Percentiles rank a stretch among this genome's conserved stretches.
Evolutionary conservation across 2,797 vertebrate species (phyloP).

Genomic region (Alca torda): DNA sequence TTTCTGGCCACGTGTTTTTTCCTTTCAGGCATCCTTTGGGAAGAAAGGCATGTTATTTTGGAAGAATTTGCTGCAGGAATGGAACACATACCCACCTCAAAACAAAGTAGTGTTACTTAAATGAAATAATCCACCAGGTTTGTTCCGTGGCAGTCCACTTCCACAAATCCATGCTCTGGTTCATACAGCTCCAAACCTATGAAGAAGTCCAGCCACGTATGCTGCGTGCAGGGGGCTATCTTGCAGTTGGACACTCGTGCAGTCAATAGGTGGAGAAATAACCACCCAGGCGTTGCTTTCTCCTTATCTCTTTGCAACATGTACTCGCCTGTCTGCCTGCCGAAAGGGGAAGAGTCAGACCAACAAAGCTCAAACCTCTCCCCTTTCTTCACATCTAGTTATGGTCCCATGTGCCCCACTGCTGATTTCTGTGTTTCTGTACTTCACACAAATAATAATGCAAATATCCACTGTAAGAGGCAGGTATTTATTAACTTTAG

Average conservation of each 20-base stretch:
- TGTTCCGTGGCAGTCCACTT: neutral
- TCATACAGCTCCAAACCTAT: neutral
- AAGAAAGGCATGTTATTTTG: neutral
- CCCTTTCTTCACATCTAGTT: neutral
- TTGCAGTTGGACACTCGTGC: neutral
- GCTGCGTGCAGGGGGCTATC: neutral
- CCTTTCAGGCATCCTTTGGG: neutral
- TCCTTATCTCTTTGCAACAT: neutral
- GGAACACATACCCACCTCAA: neutral
- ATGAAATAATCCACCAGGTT: neutral
- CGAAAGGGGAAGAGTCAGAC: neutral
- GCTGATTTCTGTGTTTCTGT: neutral
- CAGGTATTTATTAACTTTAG: neutral
- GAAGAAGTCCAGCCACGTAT: rapidly evolving
- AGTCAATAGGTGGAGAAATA: neutral
- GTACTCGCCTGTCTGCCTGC: neutral
- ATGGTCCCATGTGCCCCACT: neutral
- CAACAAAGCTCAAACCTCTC: neutral
- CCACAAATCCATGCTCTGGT: neutral
- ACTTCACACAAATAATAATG: neutral
- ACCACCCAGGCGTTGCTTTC: neutral
- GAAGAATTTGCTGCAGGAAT: neutral
- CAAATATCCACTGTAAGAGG: neutral
- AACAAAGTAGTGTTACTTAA: neutral
- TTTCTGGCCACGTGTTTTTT: neutral